These are phyloP conservation scores for Eurypyga helias DNA, from an alignment of 2,113 vertebrate genomes.

Conservation along the genomic window DNA sequence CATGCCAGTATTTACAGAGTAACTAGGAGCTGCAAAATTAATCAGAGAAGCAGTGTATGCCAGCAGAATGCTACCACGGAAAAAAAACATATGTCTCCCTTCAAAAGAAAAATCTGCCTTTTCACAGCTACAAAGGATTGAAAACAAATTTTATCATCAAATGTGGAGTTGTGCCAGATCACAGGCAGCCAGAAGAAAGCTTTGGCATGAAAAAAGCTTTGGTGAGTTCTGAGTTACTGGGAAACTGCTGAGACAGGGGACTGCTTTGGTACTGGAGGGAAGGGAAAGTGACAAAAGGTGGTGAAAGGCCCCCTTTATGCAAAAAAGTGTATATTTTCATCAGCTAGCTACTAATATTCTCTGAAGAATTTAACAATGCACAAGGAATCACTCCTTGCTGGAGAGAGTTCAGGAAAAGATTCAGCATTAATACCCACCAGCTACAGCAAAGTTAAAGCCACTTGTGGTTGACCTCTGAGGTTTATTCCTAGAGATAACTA, in stretches of 20 bases:
- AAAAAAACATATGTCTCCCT: constrained; percentile 42
- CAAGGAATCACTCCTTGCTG: background rate
- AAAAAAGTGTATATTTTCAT: background rate
- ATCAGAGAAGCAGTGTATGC: constrained; percentile 10
- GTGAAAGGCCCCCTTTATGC: background rate
- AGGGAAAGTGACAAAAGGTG: background rate
- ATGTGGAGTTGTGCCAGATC: background rate
- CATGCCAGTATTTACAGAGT: constrained; percentile 58
- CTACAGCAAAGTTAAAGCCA: background rate
- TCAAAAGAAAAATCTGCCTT: constrained; percentile 44
- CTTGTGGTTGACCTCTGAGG: background rate
- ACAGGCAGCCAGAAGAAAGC: constrained; percentile 18
- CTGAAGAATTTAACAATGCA: background rate
- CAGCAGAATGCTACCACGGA: constrained; percentile 12
- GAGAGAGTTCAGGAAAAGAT: background rate
- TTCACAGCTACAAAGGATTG: constrained; percentile 45
- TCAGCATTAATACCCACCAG: background rate
- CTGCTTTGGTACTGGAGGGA: background rate
- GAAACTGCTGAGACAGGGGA: background rate
- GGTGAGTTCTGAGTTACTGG: constrained; percentile 5
- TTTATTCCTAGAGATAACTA: background rate
- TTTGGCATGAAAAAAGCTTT: background rate
- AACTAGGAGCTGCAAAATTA: constrained; percentile 46
- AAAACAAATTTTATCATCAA: constrained; percentile 7
- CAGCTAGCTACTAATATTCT: background rate